phyloP scores from a whole-genome alignment of 2,888 invertebrate genomes.

The Phortica okadai region DNA sequence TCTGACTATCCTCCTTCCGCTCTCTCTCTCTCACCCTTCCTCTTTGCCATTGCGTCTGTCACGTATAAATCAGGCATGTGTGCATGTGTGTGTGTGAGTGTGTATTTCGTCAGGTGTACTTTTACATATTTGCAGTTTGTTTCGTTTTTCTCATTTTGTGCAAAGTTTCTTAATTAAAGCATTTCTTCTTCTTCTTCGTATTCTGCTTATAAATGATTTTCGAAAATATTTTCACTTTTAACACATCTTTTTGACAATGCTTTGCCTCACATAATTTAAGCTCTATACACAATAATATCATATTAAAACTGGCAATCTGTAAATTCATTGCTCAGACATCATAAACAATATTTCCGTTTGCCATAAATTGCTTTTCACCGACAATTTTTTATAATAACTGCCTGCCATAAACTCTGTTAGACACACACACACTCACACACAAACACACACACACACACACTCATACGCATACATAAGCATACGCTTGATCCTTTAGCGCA shows the following conservation, averaged over 20 bases:
- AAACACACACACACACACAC: conserved; percentile 20
- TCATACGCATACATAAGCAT: not conserved
- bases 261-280: conserved; percentile 1
- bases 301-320: conserved; percentile 33
- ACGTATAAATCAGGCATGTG: too few relatives aligned
- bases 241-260: not conserved
- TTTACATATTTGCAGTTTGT: conserved; percentile 57
- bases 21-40: not conserved
- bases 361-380: conserved; percentile 66
- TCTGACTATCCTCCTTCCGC: not conserved
- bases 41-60: not conserved
- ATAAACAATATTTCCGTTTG: conserved; percentile 61
- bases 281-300: conserved; percentile 1
- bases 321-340: conserved; percentile 65
- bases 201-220: too few relatives aligned
- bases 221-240: too few relatives aligned
- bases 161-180: not conserved
- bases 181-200: not conserved
- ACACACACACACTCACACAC: conserved; percentile 5
- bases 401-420: not conserved
- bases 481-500: conserved; percentile 62
- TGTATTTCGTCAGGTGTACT: conserved; percentile 57
- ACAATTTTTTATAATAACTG: conserved; percentile 55
- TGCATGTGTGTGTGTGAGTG: conserved; percentile 30
- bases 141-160: not conserved